phyloP scores from a whole-genome alignment of 2,888 invertebrate species.

The Protula sp. region DNA sequence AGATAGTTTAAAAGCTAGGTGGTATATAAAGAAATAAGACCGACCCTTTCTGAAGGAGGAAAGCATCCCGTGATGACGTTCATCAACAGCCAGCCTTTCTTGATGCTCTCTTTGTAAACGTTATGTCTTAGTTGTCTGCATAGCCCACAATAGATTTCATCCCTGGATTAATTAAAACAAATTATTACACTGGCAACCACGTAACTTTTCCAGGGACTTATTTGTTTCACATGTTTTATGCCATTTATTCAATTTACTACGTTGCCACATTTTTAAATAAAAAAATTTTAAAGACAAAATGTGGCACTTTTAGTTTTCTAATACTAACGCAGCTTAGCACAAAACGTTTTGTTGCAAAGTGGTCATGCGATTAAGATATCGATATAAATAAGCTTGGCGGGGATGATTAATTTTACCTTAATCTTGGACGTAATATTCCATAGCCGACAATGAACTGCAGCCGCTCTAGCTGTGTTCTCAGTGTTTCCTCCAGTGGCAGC shows the following conservation, averaged over 20 bases:
- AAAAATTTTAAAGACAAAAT: neutral
- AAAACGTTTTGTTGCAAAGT: too few species aligned
- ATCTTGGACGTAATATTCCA: neutral
- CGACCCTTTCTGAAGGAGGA: neutral
- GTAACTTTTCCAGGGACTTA: too few species aligned
- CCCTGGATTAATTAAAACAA: too few species aligned
- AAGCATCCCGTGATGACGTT: neutral
- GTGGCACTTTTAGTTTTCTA: neutral
- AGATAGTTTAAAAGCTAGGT: too few species aligned
- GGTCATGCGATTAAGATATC: too few species aligned
- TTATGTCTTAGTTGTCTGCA: neutral
- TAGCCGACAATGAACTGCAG: neutral
- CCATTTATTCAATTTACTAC: too few species aligned
- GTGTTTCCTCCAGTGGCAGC: neutral
- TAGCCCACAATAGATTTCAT: neutral
- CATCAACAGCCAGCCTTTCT: neutral
- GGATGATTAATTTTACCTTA: neutral
- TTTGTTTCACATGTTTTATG: too few species aligned
- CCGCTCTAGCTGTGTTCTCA: neutral
- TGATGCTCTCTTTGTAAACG: neutral
- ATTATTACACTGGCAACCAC: too few species aligned
- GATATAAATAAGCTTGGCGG: too few species aligned
- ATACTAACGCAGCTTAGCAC: too few species aligned
- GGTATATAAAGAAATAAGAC: too few species aligned
- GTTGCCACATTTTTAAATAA: too few species aligned